These are phyloP conservation scores for Caenorhabditis sp. DNA, from an alignment of 2,888 invertebrate genomes.

Conservation along the genomic window DNA sequence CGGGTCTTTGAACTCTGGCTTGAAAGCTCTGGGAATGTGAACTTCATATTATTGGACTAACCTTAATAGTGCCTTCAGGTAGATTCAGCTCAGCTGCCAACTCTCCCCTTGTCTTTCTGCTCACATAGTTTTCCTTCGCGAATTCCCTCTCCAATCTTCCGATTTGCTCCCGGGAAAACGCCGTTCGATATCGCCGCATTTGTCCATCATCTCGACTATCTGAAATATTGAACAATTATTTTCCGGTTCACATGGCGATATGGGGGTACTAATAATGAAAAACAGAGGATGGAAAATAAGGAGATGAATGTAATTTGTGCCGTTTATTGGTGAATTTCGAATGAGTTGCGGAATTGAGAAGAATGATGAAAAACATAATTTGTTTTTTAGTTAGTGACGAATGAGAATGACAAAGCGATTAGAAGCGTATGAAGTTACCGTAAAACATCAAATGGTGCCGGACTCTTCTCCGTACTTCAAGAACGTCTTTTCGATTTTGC, in stretches of 20 bases:
- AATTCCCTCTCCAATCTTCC: conserved; percentile 94
- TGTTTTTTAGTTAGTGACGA: background rate
- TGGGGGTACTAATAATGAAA: conserved; percentile 31
- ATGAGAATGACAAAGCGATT: too few relatives aligned
- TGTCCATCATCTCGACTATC: conserved; percentile 75
- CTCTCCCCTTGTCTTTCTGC: conserved; percentile 94
- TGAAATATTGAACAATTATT: conserved; percentile 20
- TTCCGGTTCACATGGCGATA: conserved; percentile 17
- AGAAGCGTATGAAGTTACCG: too few relatives aligned
- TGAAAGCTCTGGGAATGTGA: too few relatives aligned
- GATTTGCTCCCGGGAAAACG: conserved; percentile 92
- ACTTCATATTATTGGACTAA: conserved; percentile 84
- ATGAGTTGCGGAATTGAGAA: background rate
- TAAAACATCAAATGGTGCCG: too few relatives aligned
- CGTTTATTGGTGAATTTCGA: conserved; percentile 33
- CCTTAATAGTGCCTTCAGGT: conserved; percentile 98
- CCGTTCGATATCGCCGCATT: conserved; percentile 92
- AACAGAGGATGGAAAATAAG: conserved; percentile 9
- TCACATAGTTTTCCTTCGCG: conserved; percentile 97
- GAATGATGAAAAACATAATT: conserved; percentile 39
- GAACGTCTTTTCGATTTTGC: too few relatives aligned
- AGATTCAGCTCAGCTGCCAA: conserved; percentile 93
- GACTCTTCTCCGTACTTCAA: too few relatives aligned
- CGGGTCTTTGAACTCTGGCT: background rate
- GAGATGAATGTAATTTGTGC: conserved; percentile 7